phyloP scores from a whole-genome alignment of 2,113 vertebrate species.

The Pollimyrus isidori region DNA sequence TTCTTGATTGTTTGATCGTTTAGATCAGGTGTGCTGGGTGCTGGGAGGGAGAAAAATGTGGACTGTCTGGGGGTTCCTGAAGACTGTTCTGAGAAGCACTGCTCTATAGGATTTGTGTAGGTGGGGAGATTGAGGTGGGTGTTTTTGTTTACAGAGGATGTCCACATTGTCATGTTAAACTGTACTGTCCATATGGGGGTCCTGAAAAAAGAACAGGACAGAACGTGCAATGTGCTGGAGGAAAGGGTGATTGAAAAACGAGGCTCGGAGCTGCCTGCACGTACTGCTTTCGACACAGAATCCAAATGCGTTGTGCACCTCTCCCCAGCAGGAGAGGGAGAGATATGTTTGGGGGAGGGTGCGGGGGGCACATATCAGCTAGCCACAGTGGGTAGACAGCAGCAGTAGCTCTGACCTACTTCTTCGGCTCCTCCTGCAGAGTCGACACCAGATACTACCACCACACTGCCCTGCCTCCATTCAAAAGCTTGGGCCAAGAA shows the following conservation, averaged over 20 bases:
- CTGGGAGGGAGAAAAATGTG: background rate
- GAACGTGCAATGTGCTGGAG: background rate
- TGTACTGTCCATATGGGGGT: background rate
- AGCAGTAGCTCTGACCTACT: conserved; percentile 8
- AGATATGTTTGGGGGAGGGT: background rate
- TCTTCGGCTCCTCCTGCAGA: background rate
- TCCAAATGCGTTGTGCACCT: background rate
- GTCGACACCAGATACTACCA: background rate
- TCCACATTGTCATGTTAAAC: background rate
- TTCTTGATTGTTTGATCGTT: background rate
- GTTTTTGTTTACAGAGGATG: background rate
- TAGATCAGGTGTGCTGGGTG: background rate
- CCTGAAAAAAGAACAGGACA: background rate
- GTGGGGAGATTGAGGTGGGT: background rate
- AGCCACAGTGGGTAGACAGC: background rate
- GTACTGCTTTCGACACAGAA: background rate
- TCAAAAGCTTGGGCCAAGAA: background rate
- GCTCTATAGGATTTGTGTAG: background rate
- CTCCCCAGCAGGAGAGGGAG: background rate
- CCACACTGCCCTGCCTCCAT: background rate
- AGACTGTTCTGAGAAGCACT: background rate
- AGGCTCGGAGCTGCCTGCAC: background rate
- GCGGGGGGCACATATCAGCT: background rate
- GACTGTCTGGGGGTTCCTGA: background rate
- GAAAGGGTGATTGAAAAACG: background rate